Evolutionary conservation across 2,113 vertebrate species (phyloP).

Genomic region (Columbina picui): DNA sequence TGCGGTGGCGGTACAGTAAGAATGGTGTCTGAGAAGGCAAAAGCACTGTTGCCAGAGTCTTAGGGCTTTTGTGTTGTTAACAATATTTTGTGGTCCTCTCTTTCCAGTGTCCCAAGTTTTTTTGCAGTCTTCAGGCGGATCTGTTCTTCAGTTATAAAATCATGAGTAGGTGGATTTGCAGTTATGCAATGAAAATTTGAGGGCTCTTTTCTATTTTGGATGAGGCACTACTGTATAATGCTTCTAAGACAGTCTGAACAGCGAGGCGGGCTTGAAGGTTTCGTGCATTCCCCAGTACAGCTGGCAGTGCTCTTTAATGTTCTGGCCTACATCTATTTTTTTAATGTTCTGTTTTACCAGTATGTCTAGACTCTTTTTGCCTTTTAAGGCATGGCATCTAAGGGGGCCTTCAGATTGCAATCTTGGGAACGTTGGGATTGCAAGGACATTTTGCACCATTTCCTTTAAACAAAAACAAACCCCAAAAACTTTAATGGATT

Average conservation of each 20-base stretch:
- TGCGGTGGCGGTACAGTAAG: neutral
- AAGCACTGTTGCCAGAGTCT: neutral
- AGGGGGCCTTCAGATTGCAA: conserved; percentile 33
- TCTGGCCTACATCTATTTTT: conserved; percentile 7
- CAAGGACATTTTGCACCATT: conserved; percentile 48
- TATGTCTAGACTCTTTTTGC: conserved; percentile 49
- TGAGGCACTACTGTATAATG: neutral
- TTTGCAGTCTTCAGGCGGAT: neutral
- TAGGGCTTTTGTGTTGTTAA: neutral
- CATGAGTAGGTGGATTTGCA: neutral
- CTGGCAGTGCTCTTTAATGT: neutral
- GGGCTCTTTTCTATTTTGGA: neutral
- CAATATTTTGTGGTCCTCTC: neutral
- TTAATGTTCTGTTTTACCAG: conserved; percentile 17
- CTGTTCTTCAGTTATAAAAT: neutral
- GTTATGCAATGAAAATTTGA: neutral
- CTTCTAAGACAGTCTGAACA: neutral
- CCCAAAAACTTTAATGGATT: neutral
- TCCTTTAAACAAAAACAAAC: conserved; percentile 37
- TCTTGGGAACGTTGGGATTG: conserved; percentile 37
- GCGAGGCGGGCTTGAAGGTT: neutral
- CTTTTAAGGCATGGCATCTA: conserved; percentile 73
- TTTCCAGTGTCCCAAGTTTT: neutral
- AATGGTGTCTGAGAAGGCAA: rapidly evolving
- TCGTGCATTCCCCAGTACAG: neutral